These are phyloP conservation scores for Pachyuromys duprasi DNA, from an alignment of 2,797 vertebrate species.

Conservation along the genomic window DNA sequence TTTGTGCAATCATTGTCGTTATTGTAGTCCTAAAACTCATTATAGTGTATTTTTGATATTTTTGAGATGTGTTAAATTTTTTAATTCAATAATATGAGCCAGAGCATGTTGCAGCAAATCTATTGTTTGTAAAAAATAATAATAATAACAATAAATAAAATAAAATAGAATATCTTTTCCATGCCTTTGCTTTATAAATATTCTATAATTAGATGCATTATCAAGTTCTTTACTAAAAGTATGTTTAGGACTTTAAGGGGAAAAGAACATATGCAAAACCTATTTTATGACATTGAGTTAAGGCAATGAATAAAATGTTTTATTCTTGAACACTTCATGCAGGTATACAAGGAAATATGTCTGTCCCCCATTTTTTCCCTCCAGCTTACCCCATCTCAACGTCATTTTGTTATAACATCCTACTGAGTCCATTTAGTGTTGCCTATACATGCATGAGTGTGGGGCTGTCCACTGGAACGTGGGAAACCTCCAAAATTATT, in stretches of 20 bases:
- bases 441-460: not conserved
- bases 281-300: conserved; percentile 74
- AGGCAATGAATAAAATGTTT: conserved; percentile 74
- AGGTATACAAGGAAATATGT: not conserved
- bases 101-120: conserved; percentile 83
- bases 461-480: not conserved
- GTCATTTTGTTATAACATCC: not conserved
- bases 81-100: conserved; percentile 83
- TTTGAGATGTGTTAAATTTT: conserved; percentile 85
- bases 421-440: not conserved
- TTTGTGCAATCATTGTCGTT: conserved; percentile 78
- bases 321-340: not conserved
- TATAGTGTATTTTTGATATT: conserved; percentile 83
- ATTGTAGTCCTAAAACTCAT: conserved; percentile 80
- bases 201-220: conserved; percentile 67
- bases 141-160: conserved; percentile 82
- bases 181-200: conserved; percentile 81
- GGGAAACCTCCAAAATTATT: not conserved
- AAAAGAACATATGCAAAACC: conserved; percentile 3
- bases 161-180: conserved; percentile 79
- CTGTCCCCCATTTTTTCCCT: not conserved
- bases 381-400: not conserved
- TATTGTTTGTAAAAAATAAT: conserved; percentile 82
- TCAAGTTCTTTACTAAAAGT: conserved; percentile 70
- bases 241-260: conserved; percentile 64